Evolutionary conservation across 1,140 invertebrate genomes (phyloP), one percentile per base, ranked within the genome.

Genomic region (Dinothrombium tinctorium): DNA sequence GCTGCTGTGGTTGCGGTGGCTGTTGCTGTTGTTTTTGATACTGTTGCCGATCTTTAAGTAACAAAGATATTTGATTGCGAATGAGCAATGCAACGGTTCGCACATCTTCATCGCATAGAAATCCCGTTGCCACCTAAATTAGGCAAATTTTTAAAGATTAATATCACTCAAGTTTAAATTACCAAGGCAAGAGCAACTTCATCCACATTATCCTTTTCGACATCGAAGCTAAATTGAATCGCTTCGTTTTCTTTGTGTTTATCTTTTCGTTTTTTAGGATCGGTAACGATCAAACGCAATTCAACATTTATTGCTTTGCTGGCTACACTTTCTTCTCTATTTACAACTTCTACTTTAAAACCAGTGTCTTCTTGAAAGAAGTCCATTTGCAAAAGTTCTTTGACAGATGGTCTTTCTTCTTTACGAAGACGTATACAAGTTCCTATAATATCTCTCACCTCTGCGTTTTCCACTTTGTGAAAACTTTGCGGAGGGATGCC

Each of bases 191-290:
- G 73, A 33, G 87, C 84, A 42, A 98, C 80, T 55, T 87, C 79
- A 54, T 96, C 84, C 45, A 83, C 79, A 55, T 86, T 77, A 58
- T 99, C 92, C 40, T 67, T 69, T 48, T 74, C 71, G 46, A 95
- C 76, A 59, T 95, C 82, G 65, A 94, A 98, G 48, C 92, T 86
- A 66, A 98, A 98, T 60, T 96, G 87, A 51, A 99, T 94, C 7
- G 90, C 92, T 63, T 99, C 92, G 61, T 98, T 96, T 61, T 98
- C 89, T 57, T 95, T 94, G 56, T 96, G 87, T 49, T 82, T 82
- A 50, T 81, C 78, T 49, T 74, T 78, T 49, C 87, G 63, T 58
- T 96, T 98, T 59, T 95, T 95, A 20, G 92, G 82, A 64, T 98
- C 90, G 28, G 94, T 71, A 37, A 98, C 84, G 39, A 89, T 72